A percentile compares a stretch with the other conserved stretches of the same genome.
phyloP scores from a whole-genome alignment of 2,113 vertebrate genomes.

The Cepphus grylle region DNA sequence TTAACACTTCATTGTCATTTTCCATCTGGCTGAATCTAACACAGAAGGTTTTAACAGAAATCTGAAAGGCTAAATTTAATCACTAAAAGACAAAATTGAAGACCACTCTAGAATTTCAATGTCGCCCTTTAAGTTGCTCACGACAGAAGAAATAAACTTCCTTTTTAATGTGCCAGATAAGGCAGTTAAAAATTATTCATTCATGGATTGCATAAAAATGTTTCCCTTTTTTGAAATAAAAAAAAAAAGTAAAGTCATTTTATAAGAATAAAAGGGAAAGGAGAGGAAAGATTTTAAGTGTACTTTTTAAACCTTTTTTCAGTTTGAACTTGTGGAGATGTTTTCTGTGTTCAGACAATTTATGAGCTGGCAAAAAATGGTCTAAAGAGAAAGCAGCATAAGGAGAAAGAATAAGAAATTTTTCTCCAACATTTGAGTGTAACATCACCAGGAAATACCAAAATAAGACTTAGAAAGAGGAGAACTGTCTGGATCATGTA shows the following conservation, averaged over 20 bases:
- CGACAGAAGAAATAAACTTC: not conserved
- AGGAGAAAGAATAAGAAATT: not conserved
- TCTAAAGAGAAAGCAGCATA: not conserved
- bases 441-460: not conserved
- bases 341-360: not conserved
- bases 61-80: not conserved
- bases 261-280: not conserved
- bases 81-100: not conserved
- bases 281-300: not conserved
- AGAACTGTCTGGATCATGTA: not conserved
- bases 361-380: not conserved
- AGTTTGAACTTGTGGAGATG: not conserved
- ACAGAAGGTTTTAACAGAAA: not conserved
- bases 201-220: not conserved
- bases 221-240: not conserved
- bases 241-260: not conserved
- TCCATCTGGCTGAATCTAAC: not conserved
- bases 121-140: not conserved
- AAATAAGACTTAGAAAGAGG: not conserved
- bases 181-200: not conserved
- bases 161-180: not conserved
- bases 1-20: slow-evolving; percentile 34
- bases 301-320: not conserved
- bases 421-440: not conserved
- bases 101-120: not conserved